Evolutionary conservation across 1,140 invertebrate genomes (phyloP), one percentile per base, ranked within the genome.

Genomic region (Drosophila truncata): DNA sequence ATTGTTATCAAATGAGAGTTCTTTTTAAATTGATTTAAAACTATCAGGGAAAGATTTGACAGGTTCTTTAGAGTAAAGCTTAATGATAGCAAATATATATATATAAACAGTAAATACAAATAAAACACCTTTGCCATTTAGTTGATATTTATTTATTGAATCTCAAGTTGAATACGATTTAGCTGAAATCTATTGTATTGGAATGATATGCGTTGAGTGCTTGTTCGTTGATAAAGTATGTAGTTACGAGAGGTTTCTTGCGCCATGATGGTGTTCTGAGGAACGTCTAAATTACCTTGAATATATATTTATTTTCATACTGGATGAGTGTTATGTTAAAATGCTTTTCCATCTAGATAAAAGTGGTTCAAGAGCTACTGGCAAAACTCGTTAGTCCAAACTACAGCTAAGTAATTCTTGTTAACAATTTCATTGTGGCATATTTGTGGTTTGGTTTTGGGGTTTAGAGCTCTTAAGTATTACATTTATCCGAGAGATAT

Each of bases 91-190:
- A 25, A 8, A 2, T n/a, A 25, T 25, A 8, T n/a, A 7, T 10
- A 0, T 0, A 23, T 23, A 20, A 29, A 5, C 11, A 1, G 3
- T 29, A 2, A 4, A 3, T 27, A 18, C 6, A 55, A 54, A n/a
- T 61, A 4, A 63, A 46, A 52, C 60, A 29, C 25, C 44, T 44
- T 11, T 29, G 10, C 5, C 33, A 25, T 63, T 63, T 58, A 61
- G 31, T 71, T 59, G 60, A 72, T 77, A 75, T 86, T 80, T 66
- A 80, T 86, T 87, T 87, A 87, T 87, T 80, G 58, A 80, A 80
- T 88, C 67, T 70, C 67, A 83, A 83, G 84, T 78, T 80, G 71
- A 83, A 73, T 87, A 66, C 80, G 80, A 87, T 79, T 78, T 87
- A 76, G 75, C 55, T 78, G 78, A 63, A 78, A 57, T 82, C 66